A percentile compares a stretch with the other conserved stretches of the same genome.
These are phyloP conservation scores for Rostratula benghalensis DNA, from an alignment of 2,113 vertebrate species.

Conservation along the genomic window DNA sequence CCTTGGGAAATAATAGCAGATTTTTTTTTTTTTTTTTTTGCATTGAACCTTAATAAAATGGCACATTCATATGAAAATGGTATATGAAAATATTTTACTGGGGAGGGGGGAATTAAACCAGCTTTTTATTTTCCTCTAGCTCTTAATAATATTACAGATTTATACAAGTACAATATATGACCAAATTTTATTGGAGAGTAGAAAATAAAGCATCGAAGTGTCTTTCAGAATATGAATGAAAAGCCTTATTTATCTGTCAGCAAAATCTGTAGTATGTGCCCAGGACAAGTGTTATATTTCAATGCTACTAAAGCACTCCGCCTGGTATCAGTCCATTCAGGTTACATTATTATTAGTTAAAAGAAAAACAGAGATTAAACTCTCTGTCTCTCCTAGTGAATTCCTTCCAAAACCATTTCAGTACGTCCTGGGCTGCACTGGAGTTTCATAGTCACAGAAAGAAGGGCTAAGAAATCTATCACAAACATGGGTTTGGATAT, in stretches of 20 bases:
- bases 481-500: neutral
- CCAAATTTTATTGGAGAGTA: neutral
- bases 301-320: neutral
- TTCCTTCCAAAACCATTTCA: neutral
- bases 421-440: neutral
- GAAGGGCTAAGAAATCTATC: neutral
- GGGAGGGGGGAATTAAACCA: neutral
- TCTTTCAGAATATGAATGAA: neutral
- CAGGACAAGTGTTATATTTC: neutral
- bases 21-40: neutral
- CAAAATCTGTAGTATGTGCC: neutral
- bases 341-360: neutral
- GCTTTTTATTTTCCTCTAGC: conserved; percentile 27
- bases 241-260: neutral
- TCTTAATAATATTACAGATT: conserved; percentile 26
- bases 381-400: neutral
- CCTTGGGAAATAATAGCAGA: conserved; percentile 36
- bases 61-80: neutral
- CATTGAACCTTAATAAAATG: conserved; percentile 12
- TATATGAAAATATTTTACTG: conserved; percentile 1
- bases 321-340: neutral
- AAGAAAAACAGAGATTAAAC: neutral
- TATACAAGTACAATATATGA: neutral
- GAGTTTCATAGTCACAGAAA: neutral
- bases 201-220: neutral